Percentiles rank a stretch among this genome's conserved stretches.
These are phyloP conservation scores for Orthonyx spaldingii DNA, from an alignment of 2,113 vertebrate species.

Conservation along the genomic window DNA sequence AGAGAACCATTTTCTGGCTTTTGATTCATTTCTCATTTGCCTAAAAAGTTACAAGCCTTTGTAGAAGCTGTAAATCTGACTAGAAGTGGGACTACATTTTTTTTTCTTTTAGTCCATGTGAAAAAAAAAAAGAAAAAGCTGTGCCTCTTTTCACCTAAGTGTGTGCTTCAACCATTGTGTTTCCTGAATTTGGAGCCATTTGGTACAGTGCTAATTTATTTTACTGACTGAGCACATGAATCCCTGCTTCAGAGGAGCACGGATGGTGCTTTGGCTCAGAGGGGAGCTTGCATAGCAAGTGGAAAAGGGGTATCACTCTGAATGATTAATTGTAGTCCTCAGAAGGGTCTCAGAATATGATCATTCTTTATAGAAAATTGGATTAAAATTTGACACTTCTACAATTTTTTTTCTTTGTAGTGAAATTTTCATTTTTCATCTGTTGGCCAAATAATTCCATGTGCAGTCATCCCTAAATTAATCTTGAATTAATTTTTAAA, in stretches of 20 bases:
- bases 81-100: background rate
- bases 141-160: conserved; percentile 26
- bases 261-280: conserved; percentile 13
- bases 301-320: conserved; percentile 8
- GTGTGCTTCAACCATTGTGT: conserved; percentile 37
- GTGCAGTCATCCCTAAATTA: conserved; percentile 67
- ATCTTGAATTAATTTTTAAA: conserved; percentile 80
- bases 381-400: conserved; percentile 70
- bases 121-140: background rate
- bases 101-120: background rate
- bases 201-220: conserved; percentile 54
- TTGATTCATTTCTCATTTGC: conserved; percentile 49
- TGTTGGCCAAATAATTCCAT: conserved; percentile 66
- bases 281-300: conserved; percentile 26
- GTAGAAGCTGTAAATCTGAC: conserved; percentile 33
- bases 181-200: conserved; percentile 52
- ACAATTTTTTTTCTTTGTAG: conserved; percentile 60
- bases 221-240: conserved; percentile 34
- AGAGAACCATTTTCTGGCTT: conserved; percentile 4
- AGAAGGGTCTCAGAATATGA: conserved; percentile 57
- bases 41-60: conserved; percentile 23
- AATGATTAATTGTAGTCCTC: conserved; percentile 66
- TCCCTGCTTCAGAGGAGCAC: conserved; percentile 7
- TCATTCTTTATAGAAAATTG: conserved; percentile 69
- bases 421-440: conserved; percentile 72